phyloP scores from a whole-genome alignment of 2,797 vertebrate species.

The Danio tinwini region DNA sequence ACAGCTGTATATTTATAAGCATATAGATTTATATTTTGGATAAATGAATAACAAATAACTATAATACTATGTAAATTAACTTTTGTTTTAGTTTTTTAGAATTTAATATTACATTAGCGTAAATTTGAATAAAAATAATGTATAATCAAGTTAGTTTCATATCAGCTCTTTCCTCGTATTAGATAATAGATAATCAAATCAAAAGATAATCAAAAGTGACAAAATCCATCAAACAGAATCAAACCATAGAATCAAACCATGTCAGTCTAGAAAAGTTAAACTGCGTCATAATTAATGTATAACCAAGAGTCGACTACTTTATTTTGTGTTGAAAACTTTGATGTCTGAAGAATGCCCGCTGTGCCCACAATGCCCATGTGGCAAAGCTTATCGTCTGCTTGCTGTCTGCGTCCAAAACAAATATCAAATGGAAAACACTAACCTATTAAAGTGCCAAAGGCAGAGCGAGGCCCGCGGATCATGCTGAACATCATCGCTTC shows the following conservation, averaged over 20 bases:
- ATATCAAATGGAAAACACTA: conserved; percentile 56
- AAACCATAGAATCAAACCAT: background rate
- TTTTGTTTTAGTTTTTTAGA: too few relatives aligned
- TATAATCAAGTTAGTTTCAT: background rate
- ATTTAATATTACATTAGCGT: too few relatives aligned
- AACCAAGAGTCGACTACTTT: background rate
- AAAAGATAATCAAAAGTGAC: background rate
- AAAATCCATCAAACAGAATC: background rate
- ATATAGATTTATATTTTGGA: too few relatives aligned
- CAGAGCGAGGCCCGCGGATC: conserved; percentile 65
- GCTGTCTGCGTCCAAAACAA: background rate
- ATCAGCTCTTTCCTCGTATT: background rate
- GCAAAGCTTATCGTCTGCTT: background rate
- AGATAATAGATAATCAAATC: background rate
- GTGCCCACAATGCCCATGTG: background rate
- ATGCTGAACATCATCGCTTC: conserved; percentile 70
- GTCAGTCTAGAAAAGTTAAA: background rate
- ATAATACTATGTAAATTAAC: too few relatives aligned
- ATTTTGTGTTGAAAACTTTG: background rate
- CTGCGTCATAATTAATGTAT: background rate
- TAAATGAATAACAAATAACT: too few relatives aligned
- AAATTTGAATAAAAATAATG: too few relatives aligned
- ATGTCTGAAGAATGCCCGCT: background rate
- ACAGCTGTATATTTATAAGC: too few relatives aligned
- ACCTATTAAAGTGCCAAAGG: conserved; percentile 64